These are phyloP conservation scores for Branchellion lobata DNA, from an alignment of 2,888 invertebrate genomes.

Conservation along the genomic window DNA sequence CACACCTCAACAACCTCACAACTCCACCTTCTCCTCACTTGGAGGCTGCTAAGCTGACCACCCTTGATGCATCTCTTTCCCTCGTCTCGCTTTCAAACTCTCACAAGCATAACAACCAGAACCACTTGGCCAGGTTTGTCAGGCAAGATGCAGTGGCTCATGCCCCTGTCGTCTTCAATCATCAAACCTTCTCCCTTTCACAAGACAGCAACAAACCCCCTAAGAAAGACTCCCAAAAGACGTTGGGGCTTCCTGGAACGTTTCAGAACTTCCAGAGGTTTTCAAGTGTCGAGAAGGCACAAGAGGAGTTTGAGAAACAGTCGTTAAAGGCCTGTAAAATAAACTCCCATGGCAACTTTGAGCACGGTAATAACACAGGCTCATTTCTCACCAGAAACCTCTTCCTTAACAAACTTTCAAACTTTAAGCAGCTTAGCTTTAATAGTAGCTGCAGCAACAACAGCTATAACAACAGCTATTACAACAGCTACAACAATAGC, in stretches of 20 bases:
- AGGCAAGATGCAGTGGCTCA: slow-evolving; percentile 32
- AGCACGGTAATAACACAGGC: neutral
- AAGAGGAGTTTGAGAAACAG: no score
- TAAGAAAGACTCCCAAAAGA: neutral
- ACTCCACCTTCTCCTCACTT: no score
- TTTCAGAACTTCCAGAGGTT: no score
- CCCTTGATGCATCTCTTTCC: neutral
- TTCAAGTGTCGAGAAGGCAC: no score
- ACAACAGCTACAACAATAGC: slow-evolving; percentile 12
- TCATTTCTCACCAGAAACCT: neutral
- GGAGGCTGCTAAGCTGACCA: neutral
- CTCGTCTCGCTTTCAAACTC: neutral
- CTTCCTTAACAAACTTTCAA: neutral
- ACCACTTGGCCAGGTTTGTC: slow-evolving; percentile 22
- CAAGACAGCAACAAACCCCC: slow-evolving; percentile 22
- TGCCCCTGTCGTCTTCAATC: neutral
- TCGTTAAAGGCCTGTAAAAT: no score
- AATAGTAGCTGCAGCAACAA: neutral
- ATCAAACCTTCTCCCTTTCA: neutral
- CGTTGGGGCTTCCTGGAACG: no score
- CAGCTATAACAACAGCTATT: slow-evolving; percentile 6
- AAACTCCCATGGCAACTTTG: no score
- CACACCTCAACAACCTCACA: neutral
- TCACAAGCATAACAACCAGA: neutral
- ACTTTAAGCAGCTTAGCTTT: neutral